Evolutionary conservation across 2,113 vertebrate genomes (phyloP).

Genomic region (Motacilla alba): DNA sequence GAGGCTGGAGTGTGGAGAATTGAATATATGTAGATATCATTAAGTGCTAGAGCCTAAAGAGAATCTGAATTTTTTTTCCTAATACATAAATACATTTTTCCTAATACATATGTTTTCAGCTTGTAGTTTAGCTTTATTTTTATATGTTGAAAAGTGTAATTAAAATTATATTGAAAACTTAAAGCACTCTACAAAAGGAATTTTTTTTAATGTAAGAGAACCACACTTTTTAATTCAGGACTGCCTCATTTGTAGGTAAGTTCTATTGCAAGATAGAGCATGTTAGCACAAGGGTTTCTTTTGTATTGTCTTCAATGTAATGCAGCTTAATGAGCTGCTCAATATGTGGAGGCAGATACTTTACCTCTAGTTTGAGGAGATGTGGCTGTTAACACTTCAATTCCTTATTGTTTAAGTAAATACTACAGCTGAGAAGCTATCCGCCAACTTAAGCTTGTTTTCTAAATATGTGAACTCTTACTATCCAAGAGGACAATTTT

Average conservation of each 20-base stretch:
- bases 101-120: background rate
- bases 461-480: background rate
- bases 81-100: background rate
- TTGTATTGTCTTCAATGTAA: background rate
- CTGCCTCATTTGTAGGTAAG: background rate
- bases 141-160: slow-evolving; percentile 12
- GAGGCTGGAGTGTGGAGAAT: background rate
- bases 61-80: background rate
- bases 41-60: background rate
- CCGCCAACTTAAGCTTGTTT: background rate
- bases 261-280: background rate
- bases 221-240: background rate
- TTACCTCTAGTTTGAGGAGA: background rate
- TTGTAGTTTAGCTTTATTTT: slow-evolving; percentile 43
- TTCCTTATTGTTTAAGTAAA: background rate
- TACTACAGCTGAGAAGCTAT: background rate
- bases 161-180: background rate
- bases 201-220: background rate
- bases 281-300: background rate
- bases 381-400: background rate
- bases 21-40: background rate
- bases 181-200: background rate
- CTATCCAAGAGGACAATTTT: background rate
- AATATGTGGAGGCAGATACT: background rate
- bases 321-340: background rate